phyloP scores from a whole-genome alignment of 2,113 vertebrate species.

The Gobio gobio region DNA sequence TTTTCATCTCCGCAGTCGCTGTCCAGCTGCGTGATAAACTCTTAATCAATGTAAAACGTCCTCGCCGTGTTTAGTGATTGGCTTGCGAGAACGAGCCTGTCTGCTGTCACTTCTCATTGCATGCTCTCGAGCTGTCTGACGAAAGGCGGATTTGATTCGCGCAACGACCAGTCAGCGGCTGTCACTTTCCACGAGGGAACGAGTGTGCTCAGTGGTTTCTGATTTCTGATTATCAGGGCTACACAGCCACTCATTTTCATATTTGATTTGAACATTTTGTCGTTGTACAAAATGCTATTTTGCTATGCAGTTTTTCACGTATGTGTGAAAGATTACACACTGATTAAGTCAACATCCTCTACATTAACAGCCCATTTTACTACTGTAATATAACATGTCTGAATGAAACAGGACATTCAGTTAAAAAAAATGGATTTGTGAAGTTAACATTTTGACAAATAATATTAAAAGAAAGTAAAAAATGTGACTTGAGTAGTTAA shows the following conservation, averaged over 20 bases:
- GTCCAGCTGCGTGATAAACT: slow-evolving; percentile 24
- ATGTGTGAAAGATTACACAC: neutral
- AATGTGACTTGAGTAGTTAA: too few relatives aligned
- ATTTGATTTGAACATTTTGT: neutral
- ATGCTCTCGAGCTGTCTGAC: slow-evolving; percentile 66
- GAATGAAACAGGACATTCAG: neutral
- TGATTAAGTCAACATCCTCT: neutral
- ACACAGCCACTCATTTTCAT: neutral
- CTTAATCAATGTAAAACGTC: slow-evolving; percentile 68
- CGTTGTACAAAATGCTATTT: neutral
- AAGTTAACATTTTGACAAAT: neutral
- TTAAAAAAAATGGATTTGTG: neutral
- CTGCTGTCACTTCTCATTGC: slow-evolving; percentile 71
- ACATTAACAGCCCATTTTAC: neutral
- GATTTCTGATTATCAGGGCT: neutral
- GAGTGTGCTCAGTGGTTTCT: neutral
- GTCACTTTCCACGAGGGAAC: slow-evolving; percentile 6
- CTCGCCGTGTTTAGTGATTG: slow-evolving; percentile 67
- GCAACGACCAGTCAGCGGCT: slow-evolving; percentile 50
- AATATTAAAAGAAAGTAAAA: neutral
- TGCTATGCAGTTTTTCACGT: neutral
- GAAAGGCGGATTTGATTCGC: slow-evolving; percentile 67
- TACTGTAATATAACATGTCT: neutral
- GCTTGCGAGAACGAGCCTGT: slow-evolving; percentile 62
- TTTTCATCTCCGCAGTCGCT: slow-evolving; percentile 24